A percentile compares a stretch with the other conserved stretches of the same genome.
phyloP scores from a whole-genome alignment of 92 coral and sea anemone genomes.

The Actinostola sp. region DNA sequence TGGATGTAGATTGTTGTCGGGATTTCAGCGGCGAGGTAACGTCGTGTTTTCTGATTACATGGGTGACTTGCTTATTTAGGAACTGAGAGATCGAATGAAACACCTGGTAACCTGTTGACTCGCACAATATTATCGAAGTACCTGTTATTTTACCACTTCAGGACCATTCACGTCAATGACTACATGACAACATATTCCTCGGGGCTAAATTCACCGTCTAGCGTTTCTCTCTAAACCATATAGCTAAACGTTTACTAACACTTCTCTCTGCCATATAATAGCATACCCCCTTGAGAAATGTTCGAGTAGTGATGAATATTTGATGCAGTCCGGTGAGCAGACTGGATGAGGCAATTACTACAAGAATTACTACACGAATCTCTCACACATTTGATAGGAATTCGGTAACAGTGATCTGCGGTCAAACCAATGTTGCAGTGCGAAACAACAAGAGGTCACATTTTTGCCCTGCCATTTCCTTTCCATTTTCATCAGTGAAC shows the following conservation, averaged over 20 bases:
- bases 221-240: not conserved
- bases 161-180: not conserved
- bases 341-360: too few species aligned
- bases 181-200: not conserved
- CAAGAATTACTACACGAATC: too few species aligned
- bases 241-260: too few species aligned
- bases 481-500: too few species aligned
- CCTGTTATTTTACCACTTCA: slow-evolving; percentile 5
- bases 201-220: not conserved
- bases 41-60: slow-evolving; percentile 32
- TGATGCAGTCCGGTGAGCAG: too few species aligned
- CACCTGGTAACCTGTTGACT: slow-evolving; percentile 28
- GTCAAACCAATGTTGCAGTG: too few species aligned
- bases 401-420: too few species aligned
- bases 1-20: not conserved
- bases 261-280: too few species aligned
- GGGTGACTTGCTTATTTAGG: slow-evolving; percentile 37
- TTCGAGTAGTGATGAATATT: too few species aligned
- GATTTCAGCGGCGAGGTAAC: not conserved
- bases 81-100: not conserved
- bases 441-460: not conserved
- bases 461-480: too few species aligned
- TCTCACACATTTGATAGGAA: too few species aligned
- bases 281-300: too few species aligned
- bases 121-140: slow-evolving; percentile 1